Base-by-base conservation (phyloP, 2,888 invertebrate species). In the Perizoma affinitatum region DNA sequence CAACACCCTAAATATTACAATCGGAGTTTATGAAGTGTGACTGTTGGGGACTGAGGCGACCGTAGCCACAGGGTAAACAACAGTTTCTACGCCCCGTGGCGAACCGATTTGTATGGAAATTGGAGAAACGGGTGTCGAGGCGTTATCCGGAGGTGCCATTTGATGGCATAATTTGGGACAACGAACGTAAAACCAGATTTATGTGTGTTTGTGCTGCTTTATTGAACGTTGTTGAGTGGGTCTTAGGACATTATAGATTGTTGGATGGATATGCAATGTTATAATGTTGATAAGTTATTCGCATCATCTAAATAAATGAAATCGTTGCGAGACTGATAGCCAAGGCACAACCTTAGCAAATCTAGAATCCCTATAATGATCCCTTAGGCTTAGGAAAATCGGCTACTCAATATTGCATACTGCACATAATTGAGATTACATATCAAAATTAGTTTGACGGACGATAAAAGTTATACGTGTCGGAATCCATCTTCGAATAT, bases 101-200 rank as follows among this genome's bases (percentile, higher is more conserved):
- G 78, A 88, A 90, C 69, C 87, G 89, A 90, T 92, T 92, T 90
- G 88, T 89, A 92, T 91, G 91, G 88, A 90, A 90, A 90, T 91
- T 79, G 79, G 77, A 75, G 72, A 76, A 80, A 82, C 73, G 79
- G 58, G 82, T 84, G 79, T 84, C 86, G 78, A 70, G 71, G 70
- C 71, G 78, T 72, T 76, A 80, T 79, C 68, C 79, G 76, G 79
- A 86, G 86, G 85, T 87, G 81, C 78, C 83, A 76, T 87, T 90
- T 88, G 90, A 89, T 86, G 88, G 84, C 84, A 85, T 89, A 87
- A 90, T 90, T 90, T 88, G 86, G 85, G 84, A 87, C 84, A 77
- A 77, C 78, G 82, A 74, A 85, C 85, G 81, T 86, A 85, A 86
- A 88, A 73, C 80, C 82, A 83, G 88, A 89, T 90, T 90, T 88